Evolutionary conservation across 2,888 invertebrate species (phyloP).

Genomic region (Copidosoma aretas): DNA sequence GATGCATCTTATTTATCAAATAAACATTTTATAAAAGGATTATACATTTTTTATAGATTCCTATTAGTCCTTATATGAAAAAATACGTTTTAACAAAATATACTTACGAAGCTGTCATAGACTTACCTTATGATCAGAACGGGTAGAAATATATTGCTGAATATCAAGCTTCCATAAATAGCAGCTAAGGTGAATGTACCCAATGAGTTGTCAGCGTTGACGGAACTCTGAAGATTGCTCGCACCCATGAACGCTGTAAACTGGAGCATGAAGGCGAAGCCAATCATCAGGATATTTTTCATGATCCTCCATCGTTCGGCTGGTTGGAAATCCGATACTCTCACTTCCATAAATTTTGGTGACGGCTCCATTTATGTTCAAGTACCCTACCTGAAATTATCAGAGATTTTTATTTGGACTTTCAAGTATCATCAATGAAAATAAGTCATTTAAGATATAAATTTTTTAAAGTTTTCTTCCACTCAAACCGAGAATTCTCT

Average conservation of each 20-base stretch:
- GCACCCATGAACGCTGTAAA: constrained; percentile 92
- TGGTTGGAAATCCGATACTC: constrained; percentile 53
- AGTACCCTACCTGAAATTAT: not conserved
- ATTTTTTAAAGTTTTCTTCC: too few relatives aligned
- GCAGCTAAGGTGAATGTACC: constrained; percentile 85
- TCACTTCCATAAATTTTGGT: constrained; percentile 48
- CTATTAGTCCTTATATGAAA: too few relatives aligned
- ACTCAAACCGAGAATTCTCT: too few relatives aligned
- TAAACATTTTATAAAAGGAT: too few relatives aligned
- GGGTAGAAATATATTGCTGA: constrained; percentile 90
- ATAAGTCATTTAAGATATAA: too few relatives aligned
- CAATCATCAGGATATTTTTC: constrained; percentile 83
- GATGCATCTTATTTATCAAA: too few relatives aligned
- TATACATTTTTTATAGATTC: too few relatives aligned
- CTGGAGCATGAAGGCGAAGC: constrained; percentile 88
- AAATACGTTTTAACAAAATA: too few relatives aligned
- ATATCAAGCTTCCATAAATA: constrained; percentile 85
- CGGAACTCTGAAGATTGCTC: constrained; percentile 83
- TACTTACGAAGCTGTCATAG: not conserved
- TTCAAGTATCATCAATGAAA: too few relatives aligned
- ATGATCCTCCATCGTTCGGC: constrained; percentile 79
- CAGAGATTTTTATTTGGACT: too few relatives aligned
- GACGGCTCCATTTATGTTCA: constrained; percentile 33
- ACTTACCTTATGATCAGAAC: constrained; percentile 82
- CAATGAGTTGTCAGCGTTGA: constrained; percentile 81